Conservation (phyloP, 1,140 invertebrate species). For the Asbolus verrucosus region DNA sequence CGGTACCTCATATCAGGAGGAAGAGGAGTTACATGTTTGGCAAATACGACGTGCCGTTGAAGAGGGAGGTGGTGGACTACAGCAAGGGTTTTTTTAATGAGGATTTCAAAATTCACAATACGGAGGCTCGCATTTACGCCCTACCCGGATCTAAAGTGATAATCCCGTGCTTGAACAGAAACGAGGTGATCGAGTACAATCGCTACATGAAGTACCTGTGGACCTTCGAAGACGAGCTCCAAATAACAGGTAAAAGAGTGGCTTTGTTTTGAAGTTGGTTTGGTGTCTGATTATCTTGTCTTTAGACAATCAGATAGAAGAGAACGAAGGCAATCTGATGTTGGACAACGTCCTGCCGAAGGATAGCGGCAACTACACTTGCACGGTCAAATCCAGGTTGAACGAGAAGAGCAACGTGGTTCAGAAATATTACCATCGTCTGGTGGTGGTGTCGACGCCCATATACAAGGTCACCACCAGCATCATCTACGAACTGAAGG, state of each 20-base stretch:
- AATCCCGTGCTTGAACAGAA: constrained; percentile 10
- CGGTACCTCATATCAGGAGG: neutral
- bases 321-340: constrained; percentile 17
- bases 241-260: constrained; percentile 20
- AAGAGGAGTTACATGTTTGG: constrained; percentile 30
- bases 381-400: constrained; percentile 21
- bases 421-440: constrained; percentile 15
- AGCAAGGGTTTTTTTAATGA: constrained; percentile 16
- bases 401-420: constrained; percentile 17
- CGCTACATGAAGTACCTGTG: constrained; percentile 3
- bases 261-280: too few relatives aligned
- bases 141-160: constrained; percentile 3
- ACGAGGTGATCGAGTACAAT: constrained; percentile 9
- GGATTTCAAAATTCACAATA: constrained; percentile 28
- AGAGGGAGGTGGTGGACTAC: constrained; percentile 24
- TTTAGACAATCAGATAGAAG: constrained; percentile 16
- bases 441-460: constrained; percentile 30
- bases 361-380: constrained; percentile 36
- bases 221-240: constrained; percentile 21
- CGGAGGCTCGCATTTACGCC: constrained; percentile 13
- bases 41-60: neutral
- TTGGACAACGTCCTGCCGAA: constrained; percentile 14
- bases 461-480: constrained; percentile 44
- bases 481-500: constrained; percentile 54
- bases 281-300: too few relatives aligned